Evolutionary conservation across 2,113 vertebrate species (phyloP).

Genomic region (Anseranas semipalmata): DNA sequence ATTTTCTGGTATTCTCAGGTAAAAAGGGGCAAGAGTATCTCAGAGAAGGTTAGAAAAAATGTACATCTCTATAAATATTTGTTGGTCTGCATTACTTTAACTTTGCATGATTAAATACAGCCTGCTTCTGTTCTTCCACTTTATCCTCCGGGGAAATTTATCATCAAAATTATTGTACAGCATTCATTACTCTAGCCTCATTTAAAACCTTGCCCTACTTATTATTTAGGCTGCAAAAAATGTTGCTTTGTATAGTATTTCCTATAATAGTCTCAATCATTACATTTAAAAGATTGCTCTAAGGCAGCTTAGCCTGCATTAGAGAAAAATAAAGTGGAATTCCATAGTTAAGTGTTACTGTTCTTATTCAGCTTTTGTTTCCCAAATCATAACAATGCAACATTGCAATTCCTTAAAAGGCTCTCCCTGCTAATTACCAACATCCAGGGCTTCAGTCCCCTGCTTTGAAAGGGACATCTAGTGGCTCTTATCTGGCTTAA

Average conservation of each 20-base stretch:
- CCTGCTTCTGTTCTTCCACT: slow-evolving; percentile 61
- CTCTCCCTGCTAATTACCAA: neutral
- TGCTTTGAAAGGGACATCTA: neutral
- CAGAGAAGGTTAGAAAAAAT: neutral
- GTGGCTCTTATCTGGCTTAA: neutral
- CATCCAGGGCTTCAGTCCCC: neutral
- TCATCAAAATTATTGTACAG: slow-evolving; percentile 69
- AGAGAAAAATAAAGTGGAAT: slow-evolving; percentile 43
- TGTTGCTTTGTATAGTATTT: slow-evolving; percentile 58
- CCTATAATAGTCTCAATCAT: slow-evolving; percentile 68
- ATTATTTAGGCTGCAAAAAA: slow-evolving; percentile 67
- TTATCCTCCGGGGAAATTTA: slow-evolving; percentile 67
- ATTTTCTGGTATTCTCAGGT: slow-evolving; percentile 7
- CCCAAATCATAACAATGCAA: slow-evolving; percentile 20
- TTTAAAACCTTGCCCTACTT: slow-evolving; percentile 72
- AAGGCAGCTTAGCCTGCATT: slow-evolving; percentile 61
- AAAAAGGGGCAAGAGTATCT: neutral
- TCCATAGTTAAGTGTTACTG: slow-evolving; percentile 23
- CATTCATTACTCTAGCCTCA: slow-evolving; percentile 69
- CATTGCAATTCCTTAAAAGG: neutral
- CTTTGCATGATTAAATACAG: slow-evolving; percentile 68
- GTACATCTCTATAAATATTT: slow-evolving; percentile 46
- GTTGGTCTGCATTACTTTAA: slow-evolving; percentile 46
- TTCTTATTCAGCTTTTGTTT: slow-evolving; percentile 53
- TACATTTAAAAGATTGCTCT: slow-evolving; percentile 67